Evolutionary conservation across 2,113 vertebrate species (phyloP), one percentile per base, ranked within the genome.

Genomic region (Saguinus midas): DNA sequence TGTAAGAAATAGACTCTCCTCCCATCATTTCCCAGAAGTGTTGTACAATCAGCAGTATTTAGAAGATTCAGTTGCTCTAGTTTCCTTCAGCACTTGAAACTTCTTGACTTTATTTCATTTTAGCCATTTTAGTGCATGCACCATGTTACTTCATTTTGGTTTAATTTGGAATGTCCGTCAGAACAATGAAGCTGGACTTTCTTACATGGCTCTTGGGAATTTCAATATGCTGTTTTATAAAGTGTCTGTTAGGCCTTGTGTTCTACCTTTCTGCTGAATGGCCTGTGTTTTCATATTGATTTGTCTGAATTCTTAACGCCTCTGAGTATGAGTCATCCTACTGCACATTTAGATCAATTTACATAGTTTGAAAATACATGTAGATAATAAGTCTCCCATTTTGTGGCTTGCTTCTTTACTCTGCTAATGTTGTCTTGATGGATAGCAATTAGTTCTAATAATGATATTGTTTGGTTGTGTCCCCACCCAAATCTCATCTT

Each of bases 251-350:
- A 17, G 6, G 29, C 6, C 4, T 78, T 27, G 18, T 58, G 21
- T 7, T 20, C 8, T 1, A 1, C 14, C 2, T 37, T 25, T 58
- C 3, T 8, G 7, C 20, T 35, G 18, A 13, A 37, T 1, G 7
- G 2, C 55, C 10, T 64, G 20, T 52, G 14, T 57, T n/a, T 55
- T 81, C 64, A 6, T 48, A 40, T 12, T 43, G 37, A 45, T 72
- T 25, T 27, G 3, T n/a, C 43, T 1, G 20, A 82, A 57, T 57
- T 70, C 37, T 72, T 70, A 17, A 70, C 8, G 10, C 7, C 8
- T 55, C 64, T 82, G 64, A 25, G 35, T 35, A 55, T 10, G 14
- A 72, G 2, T 45, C 37, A 16, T 16, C 20, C 10, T 75, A 3
- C 58, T 75, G 72, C 14, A 57, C 4, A 45, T 43, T 43, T 43